Base-by-base conservation (phyloP, 2,113 vertebrate genomes). In the Butorides virescens region DNA sequence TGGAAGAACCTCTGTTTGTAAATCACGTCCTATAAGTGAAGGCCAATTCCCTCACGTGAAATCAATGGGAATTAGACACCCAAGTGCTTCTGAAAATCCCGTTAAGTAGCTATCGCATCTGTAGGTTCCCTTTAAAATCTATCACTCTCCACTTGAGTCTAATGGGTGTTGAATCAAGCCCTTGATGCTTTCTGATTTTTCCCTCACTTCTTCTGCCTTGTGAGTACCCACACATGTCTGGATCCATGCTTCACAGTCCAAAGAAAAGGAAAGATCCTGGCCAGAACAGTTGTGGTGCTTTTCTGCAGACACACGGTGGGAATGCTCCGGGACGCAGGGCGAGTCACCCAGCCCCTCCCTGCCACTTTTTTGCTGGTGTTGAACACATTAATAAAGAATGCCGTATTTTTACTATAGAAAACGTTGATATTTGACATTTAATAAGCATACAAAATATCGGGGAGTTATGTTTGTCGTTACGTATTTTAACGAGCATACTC, bases 401-500 rank as follows among this genome's bases (percentile, higher is more conserved):
- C 29, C 9, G 13, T 15, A 0, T 46, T 13, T 13, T 80, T 72
- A 67, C 53, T 63, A 46, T 7, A 93, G 95, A 61, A 95, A 96
- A 81, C 2, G 22, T 50, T 34, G 10, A 70, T 77, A 32, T 78
- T 89, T 86, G 88, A 29, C 77, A 15, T 89, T 94, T 86, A 95
- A 91, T 36, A 83, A 89, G 73, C 66, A 87, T 15, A 70, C 55
- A 59, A 61, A 49, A 42, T 49, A 72, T 22, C 55, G 56, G 90
- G 93, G 92, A 88, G 52, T 32, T 88, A 27, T n/a, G 89, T 56
- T 94, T 97, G 86, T 46, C 79, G 16, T 97, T 92, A 92, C 59
- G 68, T 42, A 1, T 82, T 97, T 97, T 93, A 97, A 96, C 13
- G 77, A 97, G 96, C 90, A 2, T 49, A 7, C 77, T 93, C 93